Conservation (phyloP, 2,888 invertebrate genomes). For the Helobdella robusta region DNA sequence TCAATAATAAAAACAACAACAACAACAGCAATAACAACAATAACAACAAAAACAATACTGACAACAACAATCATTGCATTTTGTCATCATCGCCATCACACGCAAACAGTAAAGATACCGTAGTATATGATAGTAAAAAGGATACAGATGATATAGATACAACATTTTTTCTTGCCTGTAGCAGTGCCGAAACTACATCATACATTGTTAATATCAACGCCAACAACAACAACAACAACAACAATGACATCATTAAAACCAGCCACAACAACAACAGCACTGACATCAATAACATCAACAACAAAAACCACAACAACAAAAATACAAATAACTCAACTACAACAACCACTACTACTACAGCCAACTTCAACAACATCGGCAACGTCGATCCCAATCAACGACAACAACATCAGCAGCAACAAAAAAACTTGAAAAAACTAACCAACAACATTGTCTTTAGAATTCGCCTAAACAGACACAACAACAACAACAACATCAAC, state of each 20-base stretch:
- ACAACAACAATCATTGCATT: neutral
- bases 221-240: constrained; percentile 4
- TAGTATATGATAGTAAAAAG: neutral
- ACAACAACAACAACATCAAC: neutral
- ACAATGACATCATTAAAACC: neutral
- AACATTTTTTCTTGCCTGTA: neutral
- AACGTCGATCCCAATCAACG: neutral
- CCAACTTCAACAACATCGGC: neutral
- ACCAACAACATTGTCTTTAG: no score
- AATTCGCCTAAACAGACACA: no score
- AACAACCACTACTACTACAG: neutral
- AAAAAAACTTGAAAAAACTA: no score
- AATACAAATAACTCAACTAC: neutral
- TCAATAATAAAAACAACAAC: neutral
- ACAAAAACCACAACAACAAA: neutral
- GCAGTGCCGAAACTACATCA: neutral
- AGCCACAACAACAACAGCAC: constrained; percentile 1
- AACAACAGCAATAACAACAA: neutral
- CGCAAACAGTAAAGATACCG: no score
- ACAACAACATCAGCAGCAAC: neutral
- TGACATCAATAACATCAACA: neutral
- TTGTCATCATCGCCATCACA: neutral
- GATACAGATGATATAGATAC: neutral
- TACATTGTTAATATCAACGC: neutral
- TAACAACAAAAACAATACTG: neutral